Percentiles rank a stretch among this genome's conserved stretches.
phyloP scores from a whole-genome alignment of 2,113 vertebrate species.

The Neodontobutis hainanensis region DNA sequence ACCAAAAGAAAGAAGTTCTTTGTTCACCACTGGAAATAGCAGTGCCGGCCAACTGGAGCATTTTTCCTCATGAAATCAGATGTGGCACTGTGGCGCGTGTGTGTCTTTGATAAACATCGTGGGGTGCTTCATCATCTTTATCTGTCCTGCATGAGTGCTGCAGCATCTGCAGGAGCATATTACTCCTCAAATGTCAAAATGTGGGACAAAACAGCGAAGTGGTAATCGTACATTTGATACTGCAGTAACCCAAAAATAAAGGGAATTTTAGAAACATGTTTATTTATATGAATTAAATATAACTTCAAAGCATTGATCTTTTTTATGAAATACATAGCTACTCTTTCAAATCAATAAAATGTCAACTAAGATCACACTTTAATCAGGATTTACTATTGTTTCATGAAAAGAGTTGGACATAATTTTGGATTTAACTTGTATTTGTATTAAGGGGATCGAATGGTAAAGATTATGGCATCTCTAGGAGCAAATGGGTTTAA shows the following conservation, averaged over 20 bases:
- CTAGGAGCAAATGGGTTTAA: constrained; percentile 19
- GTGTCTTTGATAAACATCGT: constrained; percentile 53
- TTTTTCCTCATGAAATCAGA: constrained; percentile 42
- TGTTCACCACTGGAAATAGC: constrained; percentile 30
- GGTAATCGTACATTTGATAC: constrained; percentile 26
- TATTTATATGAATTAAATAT: no score
- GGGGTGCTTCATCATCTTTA: constrained; percentile 59
- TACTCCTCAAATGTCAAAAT: constrained; percentile 54
- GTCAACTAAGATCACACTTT: constrained; percentile 22
- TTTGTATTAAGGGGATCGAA: constrained; percentile 36
- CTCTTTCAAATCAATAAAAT: no score
- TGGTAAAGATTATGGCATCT: constrained; percentile 31
- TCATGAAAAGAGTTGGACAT: constrained; percentile 44
- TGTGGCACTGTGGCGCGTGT: constrained; percentile 28
- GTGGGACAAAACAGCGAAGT: constrained; percentile 44
- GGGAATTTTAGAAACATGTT: not conserved
- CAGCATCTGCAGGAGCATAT: constrained; percentile 55
- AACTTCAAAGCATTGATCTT: no score
- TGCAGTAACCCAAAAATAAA: constrained; percentile 15
- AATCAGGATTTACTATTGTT: constrained; percentile 39
- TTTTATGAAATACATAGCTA: no score
- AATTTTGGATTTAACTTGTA: constrained; percentile 32
- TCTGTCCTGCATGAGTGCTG: constrained; percentile 41
- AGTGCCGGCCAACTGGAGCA: constrained; percentile 20
- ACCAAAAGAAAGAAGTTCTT: constrained; percentile 28